Conservation (phyloP, 2,113 vertebrate species). For the Formicarius rufipectus region DNA sequence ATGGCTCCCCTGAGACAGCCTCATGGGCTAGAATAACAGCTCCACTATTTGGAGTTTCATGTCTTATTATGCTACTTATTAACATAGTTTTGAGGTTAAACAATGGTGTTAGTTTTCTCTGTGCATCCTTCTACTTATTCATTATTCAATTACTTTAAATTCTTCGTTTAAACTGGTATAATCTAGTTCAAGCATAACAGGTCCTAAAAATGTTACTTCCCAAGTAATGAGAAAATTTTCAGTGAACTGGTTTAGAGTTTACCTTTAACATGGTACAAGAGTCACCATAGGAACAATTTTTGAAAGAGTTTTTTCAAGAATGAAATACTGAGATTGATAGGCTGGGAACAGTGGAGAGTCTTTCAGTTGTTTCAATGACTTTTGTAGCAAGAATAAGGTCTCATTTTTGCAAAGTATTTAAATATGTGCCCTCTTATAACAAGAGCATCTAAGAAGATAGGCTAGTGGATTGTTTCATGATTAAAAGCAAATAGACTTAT, state of each 20-base stretch:
- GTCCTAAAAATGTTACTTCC: conserved; percentile 28
- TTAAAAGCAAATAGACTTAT: not conserved
- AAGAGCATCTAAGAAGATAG: not conserved
- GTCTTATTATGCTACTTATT: conserved; percentile 54
- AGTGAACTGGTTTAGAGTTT: not conserved
- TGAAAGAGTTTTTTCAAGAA: not conserved
- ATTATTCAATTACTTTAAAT: conserved; percentile 59
- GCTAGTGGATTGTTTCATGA: not conserved
- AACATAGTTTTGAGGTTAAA: conserved; percentile 70
- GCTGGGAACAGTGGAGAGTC: not conserved
- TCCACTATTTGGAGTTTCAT: conserved; percentile 46
- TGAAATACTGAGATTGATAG: not conserved
- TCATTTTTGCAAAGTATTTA: not conserved
- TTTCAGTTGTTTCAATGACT: not conserved
- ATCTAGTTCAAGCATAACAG: conserved; percentile 1
- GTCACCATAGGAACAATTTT: not conserved
- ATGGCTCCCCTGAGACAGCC: conserved; percentile 45
- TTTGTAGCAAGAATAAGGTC: not conserved
- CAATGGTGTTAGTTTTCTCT: conserved; percentile 47
- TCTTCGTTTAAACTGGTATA: conserved; percentile 53
- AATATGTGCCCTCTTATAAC: not conserved
- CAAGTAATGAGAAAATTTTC: not conserved
- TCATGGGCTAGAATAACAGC: conserved; percentile 59
- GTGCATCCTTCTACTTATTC: conserved; percentile 39
- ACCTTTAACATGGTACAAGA: not conserved